Conservation (phyloP, 2,797 vertebrate species). For the Falco naumanni region DNA sequence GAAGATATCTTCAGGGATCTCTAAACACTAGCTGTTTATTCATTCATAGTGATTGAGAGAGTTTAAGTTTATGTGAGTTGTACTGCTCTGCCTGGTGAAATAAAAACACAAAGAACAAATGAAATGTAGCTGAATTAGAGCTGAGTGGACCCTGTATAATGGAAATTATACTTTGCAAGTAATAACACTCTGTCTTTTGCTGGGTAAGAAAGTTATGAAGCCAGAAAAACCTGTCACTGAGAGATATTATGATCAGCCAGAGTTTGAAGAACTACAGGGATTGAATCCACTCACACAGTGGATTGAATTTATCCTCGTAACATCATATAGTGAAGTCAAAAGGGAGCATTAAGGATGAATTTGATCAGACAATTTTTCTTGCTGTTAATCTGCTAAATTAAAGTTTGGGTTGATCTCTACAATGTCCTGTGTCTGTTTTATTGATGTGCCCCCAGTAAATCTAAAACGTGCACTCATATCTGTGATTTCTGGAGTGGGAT, state of each 20-base stretch:
- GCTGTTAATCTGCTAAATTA: neutral
- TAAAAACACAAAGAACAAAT: neutral
- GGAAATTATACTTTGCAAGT: neutral
- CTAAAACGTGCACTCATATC: neutral
- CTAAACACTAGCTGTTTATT: neutral
- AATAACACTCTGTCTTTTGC: neutral
- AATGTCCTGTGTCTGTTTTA: neutral
- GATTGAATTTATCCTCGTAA: neutral
- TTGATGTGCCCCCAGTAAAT: neutral
- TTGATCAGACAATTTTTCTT: neutral
- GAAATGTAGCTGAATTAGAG: neutral
- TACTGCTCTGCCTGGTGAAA: neutral
- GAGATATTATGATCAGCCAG: neutral
- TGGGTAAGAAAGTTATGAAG: neutral
- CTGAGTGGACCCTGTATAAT: neutral
- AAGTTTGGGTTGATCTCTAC: neutral
- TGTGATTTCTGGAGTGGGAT: neutral
- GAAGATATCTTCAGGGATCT: neutral
- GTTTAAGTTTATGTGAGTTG: neutral
- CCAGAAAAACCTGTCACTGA: neutral
- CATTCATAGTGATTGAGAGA: neutral
- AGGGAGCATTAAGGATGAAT: neutral
- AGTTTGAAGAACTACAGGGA: neutral
- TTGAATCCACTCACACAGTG: neutral
- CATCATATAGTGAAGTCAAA: neutral